Evolutionary conservation across 2,888 invertebrate genomes (phyloP).

Genomic region (Ernsta delagoae): DNA sequence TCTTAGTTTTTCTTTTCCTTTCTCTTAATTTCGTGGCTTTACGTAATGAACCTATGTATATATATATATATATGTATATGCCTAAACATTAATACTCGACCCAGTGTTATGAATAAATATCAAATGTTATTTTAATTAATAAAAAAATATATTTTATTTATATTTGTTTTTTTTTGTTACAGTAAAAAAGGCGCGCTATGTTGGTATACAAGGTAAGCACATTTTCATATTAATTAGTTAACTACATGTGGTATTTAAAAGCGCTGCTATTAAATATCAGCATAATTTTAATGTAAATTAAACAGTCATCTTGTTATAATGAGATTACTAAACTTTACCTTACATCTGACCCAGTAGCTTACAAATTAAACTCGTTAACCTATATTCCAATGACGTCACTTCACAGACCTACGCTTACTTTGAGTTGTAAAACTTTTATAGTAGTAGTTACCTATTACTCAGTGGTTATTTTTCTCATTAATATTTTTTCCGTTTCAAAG

Average conservation of each 20-base stretch:
- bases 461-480: background rate
- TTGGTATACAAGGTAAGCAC: constrained; percentile 91
- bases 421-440: constrained; percentile 16
- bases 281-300: too few species aligned
- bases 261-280: background rate
- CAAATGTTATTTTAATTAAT: too few species aligned
- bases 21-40: too few species aligned
- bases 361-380: constrained; percentile 35
- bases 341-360: constrained; percentile 34
- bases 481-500: background rate
- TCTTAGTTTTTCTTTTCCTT: too few species aligned
- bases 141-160: too few species aligned
- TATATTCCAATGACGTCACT: constrained; percentile 34
- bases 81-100: too few species aligned
- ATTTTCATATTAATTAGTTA: background rate
- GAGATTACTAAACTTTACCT: constrained; percentile 31
- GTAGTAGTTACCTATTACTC: background rate
- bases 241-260: background rate
- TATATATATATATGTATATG: too few species aligned
- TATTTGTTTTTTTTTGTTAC: constrained; percentile 84
- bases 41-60: too few species aligned
- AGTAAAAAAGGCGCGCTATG: constrained; percentile 95
- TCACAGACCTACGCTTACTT: constrained; percentile 19
- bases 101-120: too few species aligned
- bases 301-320: background rate